Conservation (phyloP, 2,888 invertebrate genomes). For the Chironomus tentans region DNA sequence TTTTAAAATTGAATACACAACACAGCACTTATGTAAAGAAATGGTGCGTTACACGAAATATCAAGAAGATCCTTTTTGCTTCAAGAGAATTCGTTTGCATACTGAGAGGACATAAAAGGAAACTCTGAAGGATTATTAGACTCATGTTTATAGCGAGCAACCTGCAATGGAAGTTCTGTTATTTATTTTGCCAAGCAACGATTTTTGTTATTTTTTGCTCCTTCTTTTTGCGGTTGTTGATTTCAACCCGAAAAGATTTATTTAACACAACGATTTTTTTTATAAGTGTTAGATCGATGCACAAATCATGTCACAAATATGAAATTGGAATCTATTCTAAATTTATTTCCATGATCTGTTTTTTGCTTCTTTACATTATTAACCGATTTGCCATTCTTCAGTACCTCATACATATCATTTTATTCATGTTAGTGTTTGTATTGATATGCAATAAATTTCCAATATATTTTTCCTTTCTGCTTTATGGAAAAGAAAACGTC, state of each 20-base stretch:
- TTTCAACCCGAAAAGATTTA: not conserved
- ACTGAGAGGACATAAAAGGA: not conserved
- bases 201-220: not conserved
- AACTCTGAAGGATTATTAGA: conserved; percentile 13
- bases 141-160: not conserved
- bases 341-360: too few species aligned
- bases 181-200: conserved; percentile 26
- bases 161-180: conserved; percentile 5
- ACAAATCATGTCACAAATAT: not conserved
- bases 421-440: not conserved
- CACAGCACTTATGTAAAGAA: not conserved
- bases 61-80: not conserved
- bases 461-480: not conserved
- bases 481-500: not conserved
- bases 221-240: conserved; percentile 22
- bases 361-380: not conserved
- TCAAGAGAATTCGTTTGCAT: conserved; percentile 3
- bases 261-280: not conserved
- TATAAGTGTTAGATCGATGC: not conserved
- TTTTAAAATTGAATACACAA: not conserved
- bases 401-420: too few species aligned
- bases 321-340: not conserved
- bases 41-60: not conserved
- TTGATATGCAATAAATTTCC: not conserved
- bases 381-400: not conserved